These are phyloP conservation scores for Drosophila putrida DNA, from an alignment of 2,888 invertebrate species.

Conservation along the genomic window DNA sequence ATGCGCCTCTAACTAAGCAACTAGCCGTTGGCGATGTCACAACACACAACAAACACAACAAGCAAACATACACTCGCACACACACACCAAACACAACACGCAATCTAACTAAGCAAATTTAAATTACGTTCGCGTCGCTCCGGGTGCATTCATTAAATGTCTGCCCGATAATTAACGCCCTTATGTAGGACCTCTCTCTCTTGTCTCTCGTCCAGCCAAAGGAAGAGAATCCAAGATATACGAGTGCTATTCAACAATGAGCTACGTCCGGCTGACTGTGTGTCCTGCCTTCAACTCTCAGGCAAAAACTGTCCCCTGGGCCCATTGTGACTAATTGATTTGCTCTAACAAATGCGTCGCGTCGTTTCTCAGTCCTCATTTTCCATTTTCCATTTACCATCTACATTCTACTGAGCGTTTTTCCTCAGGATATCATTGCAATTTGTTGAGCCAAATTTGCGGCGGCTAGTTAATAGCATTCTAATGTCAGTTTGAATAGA, in stretches of 20 bases:
- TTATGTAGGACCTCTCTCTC: slow-evolving; percentile 55
- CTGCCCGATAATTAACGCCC: slow-evolving; percentile 77
- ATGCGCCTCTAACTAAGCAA: slow-evolving; percentile 60
- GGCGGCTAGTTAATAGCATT: slow-evolving; percentile 73
- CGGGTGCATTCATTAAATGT: slow-evolving; percentile 78
- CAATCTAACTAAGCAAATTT: slow-evolving; percentile 75
- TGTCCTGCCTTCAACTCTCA: slow-evolving; percentile 6
- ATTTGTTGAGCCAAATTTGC: slow-evolving; percentile 52
- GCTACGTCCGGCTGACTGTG: slow-evolving; percentile 30
- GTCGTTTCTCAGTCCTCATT: slow-evolving; percentile 16
- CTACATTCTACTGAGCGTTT: slow-evolving; percentile 8
- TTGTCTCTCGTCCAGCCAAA: slow-evolving; percentile 31
- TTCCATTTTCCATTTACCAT: slow-evolving; percentile 5
- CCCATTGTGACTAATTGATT: slow-evolving; percentile 77
- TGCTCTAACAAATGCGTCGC: slow-evolving; percentile 58
- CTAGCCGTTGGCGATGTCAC: slow-evolving; percentile 52
- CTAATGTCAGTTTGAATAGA: slow-evolving; percentile 39
- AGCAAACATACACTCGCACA: slow-evolving; percentile 18
- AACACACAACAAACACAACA: slow-evolving; percentile 30
- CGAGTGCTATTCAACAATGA: slow-evolving; percentile 33
- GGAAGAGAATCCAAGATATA: slow-evolving; percentile 17
- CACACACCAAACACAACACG: slow-evolving; percentile 46
- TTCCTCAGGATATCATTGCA: slow-evolving; percentile 5
- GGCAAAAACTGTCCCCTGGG: slow-evolving; percentile 54
- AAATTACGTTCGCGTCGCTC: slow-evolving; percentile 70